phyloP scores from a whole-genome alignment of 1,140 invertebrate genomes.

The fruit fly (Drosophila melanogaster) region DNA sequence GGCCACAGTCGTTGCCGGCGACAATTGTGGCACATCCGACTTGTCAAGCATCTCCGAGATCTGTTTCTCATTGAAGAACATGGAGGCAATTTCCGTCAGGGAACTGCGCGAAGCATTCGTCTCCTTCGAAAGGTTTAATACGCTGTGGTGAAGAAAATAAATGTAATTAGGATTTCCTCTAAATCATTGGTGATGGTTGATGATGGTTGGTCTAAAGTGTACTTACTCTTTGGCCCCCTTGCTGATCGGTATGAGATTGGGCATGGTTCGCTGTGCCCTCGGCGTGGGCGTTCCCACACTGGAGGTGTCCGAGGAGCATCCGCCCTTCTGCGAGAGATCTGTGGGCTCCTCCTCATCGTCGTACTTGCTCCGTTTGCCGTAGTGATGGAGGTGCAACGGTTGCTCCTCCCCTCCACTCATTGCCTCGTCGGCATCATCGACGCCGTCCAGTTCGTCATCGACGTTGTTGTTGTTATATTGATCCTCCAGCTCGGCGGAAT shows the following conservation, averaged over 20 bases:
- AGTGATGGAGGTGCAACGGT: slow-evolving; percentile 32
- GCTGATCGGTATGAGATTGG: slow-evolving; percentile 89
- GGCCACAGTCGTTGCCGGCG: slow-evolving; percentile 80
- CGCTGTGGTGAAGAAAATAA: slow-evolving; percentile 18
- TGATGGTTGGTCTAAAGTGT: not conserved
- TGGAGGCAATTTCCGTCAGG: slow-evolving; percentile 79
- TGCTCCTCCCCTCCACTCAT: slow-evolving; percentile 52
- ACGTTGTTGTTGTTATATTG: slow-evolving; percentile 81
- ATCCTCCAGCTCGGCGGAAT: slow-evolving; percentile 79
- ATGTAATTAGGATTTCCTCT: not conserved
- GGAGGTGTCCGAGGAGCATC: slow-evolving; percentile 74
- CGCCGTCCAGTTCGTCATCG: slow-evolving; percentile 73
- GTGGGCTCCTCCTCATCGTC: slow-evolving; percentile 86
- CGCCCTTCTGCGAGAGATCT: slow-evolving; percentile 85
- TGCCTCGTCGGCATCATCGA: slow-evolving; percentile 41
- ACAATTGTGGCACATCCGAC: slow-evolving; percentile 80
- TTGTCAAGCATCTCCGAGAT: slow-evolving; percentile 81
- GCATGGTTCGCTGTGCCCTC: slow-evolving; percentile 87
- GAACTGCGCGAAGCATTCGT: slow-evolving; percentile 72
- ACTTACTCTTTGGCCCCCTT: slow-evolving; percentile 77
- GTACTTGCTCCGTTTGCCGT: slow-evolving; percentile 73
- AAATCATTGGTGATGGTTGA: too few species aligned
- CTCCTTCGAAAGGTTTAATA: slow-evolving; percentile 75
- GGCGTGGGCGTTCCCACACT: slow-evolving; percentile 82
- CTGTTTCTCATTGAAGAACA: slow-evolving; percentile 80